Evolutionary conservation across 2,888 invertebrate species (phyloP).

Genomic region (Acleris holmiana): DNA sequence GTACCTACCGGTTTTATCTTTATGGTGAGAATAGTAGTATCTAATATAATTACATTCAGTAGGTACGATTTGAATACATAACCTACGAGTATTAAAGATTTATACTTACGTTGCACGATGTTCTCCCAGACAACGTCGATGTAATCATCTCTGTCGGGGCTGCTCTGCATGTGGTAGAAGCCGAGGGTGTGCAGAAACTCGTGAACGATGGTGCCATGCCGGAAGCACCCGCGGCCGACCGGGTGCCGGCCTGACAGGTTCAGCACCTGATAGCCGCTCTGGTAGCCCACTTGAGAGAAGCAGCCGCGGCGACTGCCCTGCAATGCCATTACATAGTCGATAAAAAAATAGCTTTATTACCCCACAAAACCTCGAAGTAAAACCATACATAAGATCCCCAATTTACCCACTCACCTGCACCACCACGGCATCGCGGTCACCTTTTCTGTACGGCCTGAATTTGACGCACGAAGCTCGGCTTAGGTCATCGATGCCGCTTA

Average conservation of each 20-base stretch:
- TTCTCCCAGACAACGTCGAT: slow-evolving; percentile 90
- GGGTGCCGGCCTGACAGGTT: slow-evolving; percentile 84
- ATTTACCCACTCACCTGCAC: slow-evolving; percentile 65
- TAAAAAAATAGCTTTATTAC: too few relatives aligned
- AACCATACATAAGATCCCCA: too few relatives aligned
- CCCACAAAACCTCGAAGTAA: too few relatives aligned
- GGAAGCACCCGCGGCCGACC: slow-evolving; percentile 84
- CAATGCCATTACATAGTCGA: slow-evolving; percentile 16
- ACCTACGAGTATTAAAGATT: background rate
- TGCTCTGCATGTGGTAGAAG: slow-evolving; percentile 93
- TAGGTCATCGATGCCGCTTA: slow-evolving; percentile 75
- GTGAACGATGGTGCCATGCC: slow-evolving; percentile 89
- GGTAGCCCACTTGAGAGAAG: slow-evolving; percentile 79
- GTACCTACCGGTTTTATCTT: too few relatives aligned
- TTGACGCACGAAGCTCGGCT: slow-evolving; percentile 76
- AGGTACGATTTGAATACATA: too few relatives aligned
- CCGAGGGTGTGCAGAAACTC: slow-evolving; percentile 92
- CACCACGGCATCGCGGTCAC: slow-evolving; percentile 76
- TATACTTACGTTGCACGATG: slow-evolving; percentile 83
- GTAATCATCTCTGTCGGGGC: slow-evolving; percentile 90
- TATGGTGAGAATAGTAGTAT: too few relatives aligned
- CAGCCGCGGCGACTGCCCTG: slow-evolving; percentile 78
- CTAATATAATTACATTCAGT: too few relatives aligned
- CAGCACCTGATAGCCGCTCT: slow-evolving; percentile 80
- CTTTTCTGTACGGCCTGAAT: slow-evolving; percentile 74